phyloP scores from a whole-genome alignment of 2,888 invertebrate genomes.

The Drosophila paranaensis region DNA sequence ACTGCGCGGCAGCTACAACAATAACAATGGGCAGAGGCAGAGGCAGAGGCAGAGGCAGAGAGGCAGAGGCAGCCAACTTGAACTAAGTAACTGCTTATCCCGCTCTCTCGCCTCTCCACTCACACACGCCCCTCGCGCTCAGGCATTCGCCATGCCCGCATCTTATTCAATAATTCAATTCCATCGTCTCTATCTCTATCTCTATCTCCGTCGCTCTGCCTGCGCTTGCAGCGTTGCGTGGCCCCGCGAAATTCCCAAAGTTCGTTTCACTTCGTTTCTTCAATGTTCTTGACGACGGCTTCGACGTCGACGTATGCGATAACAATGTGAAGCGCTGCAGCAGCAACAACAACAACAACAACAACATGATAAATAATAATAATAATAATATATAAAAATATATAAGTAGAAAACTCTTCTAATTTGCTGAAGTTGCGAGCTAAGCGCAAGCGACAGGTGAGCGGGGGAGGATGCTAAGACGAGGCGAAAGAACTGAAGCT shows the following conservation, averaged over 20 bases:
- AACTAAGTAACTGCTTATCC: slow-evolving; percentile 62
- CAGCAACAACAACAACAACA: slow-evolving; percentile 21
- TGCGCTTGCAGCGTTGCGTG: slow-evolving; percentile 33
- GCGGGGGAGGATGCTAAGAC: slow-evolving; percentile 12
- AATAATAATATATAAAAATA: slow-evolving; percentile 10
- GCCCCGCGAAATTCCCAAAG: slow-evolving; percentile 59
- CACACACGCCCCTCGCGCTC: background rate
- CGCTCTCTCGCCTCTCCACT: background rate
- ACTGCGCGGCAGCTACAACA: slow-evolving; percentile 31
- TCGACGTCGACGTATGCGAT: slow-evolving; percentile 51
- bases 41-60: no score
- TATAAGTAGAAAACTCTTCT: slow-evolving; percentile 27
- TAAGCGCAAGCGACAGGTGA: background rate
- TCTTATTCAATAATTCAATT: slow-evolving; percentile 61
- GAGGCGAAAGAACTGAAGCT: slow-evolving; percentile 4
- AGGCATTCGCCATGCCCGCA: slow-evolving; percentile 39
- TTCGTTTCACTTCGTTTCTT: slow-evolving; percentile 69
- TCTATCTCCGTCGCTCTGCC: slow-evolving; percentile 6
- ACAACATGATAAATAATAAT: slow-evolving; percentile 34
- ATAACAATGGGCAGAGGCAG: slow-evolving; percentile 51
- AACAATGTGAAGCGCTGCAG: slow-evolving; percentile 54
- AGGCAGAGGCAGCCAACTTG: slow-evolving; percentile 58
- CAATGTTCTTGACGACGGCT: slow-evolving; percentile 21
- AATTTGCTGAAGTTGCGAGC: slow-evolving; percentile 36
- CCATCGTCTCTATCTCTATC: slow-evolving; percentile 26